Evolutionary conservation across 2,797 vertebrate species (phyloP).

Genomic region (Margarornis squamiger): DNA sequence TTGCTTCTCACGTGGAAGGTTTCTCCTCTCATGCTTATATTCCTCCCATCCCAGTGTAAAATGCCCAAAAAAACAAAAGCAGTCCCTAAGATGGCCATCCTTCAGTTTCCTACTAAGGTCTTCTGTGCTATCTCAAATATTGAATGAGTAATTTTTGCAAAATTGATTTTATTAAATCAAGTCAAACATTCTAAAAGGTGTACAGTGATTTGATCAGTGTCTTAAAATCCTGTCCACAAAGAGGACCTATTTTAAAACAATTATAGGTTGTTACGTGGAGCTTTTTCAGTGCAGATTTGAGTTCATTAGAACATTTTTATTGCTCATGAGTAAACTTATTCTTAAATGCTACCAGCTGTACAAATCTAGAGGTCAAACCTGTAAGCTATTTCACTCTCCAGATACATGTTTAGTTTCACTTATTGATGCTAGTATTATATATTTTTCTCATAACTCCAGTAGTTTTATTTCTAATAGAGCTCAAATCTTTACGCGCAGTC

Average conservation of each 20-base stretch:
- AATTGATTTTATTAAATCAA: background rate
- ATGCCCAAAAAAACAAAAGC: background rate
- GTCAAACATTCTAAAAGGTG: constrained; percentile 2
- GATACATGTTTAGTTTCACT: constrained; percentile 15
- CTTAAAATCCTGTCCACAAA: constrained; percentile 5
- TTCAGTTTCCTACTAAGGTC: background rate
- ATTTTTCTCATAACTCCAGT: background rate
- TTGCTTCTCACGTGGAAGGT: background rate
- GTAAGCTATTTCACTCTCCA: constrained; percentile 28
- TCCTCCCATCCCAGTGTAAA: background rate
- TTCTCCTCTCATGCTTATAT: background rate
- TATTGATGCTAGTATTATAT: constrained; percentile 21
- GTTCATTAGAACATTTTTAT: constrained; percentile 45
- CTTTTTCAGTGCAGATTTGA: constrained; percentile 33
- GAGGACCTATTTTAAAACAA: background rate
- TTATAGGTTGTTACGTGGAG: background rate
- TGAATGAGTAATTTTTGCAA: background rate
- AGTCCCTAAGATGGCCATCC: background rate
- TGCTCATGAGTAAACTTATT: constrained; percentile 27
- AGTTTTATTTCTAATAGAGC: constrained; percentile 39
- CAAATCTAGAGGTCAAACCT: constrained; percentile 48
- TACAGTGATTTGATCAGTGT: background rate
- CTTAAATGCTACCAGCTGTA: constrained; percentile 66
- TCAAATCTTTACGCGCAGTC: background rate
- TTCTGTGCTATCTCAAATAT: background rate